phyloP scores from a whole-genome alignment of 2,888 invertebrate genomes.

The Sisyra nigra region DNA sequence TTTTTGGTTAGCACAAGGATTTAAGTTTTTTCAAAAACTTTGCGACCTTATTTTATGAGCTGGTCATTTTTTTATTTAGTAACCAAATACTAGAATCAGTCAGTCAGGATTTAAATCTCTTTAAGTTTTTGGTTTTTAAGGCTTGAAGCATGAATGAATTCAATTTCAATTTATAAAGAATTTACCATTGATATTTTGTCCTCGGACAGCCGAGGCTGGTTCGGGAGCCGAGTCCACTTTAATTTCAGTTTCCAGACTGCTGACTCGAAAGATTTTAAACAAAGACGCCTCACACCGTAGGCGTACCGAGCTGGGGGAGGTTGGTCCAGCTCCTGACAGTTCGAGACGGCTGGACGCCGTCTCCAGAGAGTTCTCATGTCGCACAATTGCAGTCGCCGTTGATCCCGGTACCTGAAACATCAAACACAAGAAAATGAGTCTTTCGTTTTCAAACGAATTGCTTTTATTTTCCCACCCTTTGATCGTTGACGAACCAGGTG shows the following conservation, averaged over 20 bases:
- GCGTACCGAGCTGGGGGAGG: slow-evolving; percentile 36
- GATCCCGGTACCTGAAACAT: slow-evolving; percentile 38
- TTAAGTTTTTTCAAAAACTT: no score
- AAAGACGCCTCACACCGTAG: slow-evolving; percentile 46
- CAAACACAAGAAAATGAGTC: background rate
- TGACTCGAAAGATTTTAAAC: slow-evolving; percentile 41
- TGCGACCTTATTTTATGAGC: no score
- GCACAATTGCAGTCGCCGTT: slow-evolving; percentile 37
- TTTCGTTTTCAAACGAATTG: background rate
- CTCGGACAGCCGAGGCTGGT: slow-evolving; percentile 39
- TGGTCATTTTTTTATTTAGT: no score
- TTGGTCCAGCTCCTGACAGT: slow-evolving; percentile 32
- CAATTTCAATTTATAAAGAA: no score
- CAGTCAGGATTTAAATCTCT: no score
- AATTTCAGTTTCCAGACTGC: slow-evolving; percentile 40
- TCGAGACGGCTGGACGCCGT: slow-evolving; percentile 41
- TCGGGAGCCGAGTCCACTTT: slow-evolving; percentile 41
- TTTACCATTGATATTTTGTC: slow-evolving; percentile 12
- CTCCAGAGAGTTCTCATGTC: slow-evolving; percentile 39
- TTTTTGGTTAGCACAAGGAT: no score
- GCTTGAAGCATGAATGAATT: no score
- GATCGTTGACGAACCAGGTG: slow-evolving; percentile 48
- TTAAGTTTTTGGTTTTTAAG: no score
- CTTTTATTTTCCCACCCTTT: slow-evolving; percentile 25
- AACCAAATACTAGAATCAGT: no score